These are phyloP conservation scores for Synanceia verrucosa DNA, from an alignment of 2,797 vertebrate species.

Conservation along the genomic window DNA sequence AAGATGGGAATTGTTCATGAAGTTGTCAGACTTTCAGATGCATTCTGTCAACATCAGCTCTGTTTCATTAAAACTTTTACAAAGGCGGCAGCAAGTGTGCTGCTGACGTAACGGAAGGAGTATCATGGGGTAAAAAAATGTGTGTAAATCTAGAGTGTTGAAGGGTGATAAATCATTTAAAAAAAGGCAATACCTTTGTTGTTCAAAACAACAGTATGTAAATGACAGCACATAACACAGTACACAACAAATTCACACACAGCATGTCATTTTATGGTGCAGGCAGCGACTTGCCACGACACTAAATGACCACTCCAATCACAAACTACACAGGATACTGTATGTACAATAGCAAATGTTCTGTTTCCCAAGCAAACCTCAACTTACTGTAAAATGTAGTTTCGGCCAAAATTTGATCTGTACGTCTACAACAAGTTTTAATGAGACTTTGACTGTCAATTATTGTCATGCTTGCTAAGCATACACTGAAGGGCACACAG, in stretches of 20 bases:
- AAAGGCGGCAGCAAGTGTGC: neutral
- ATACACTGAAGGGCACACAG: no score
- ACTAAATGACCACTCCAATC: neutral
- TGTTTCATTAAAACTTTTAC: conserved; percentile 8
- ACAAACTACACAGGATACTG: neutral
- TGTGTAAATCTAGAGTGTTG: neutral
- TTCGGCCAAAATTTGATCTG: neutral
- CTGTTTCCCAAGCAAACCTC: neutral
- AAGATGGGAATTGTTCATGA: conserved; percentile 1
- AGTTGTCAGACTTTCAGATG: conserved; percentile 2
- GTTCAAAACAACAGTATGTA: neutral
- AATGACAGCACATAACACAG: neutral
- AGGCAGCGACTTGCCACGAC: neutral
- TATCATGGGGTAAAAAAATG: neutral
- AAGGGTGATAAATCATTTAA: neutral
- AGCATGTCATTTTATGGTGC: neutral
- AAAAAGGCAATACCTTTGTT: neutral
- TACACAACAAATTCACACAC: neutral
- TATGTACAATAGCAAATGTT: neutral
- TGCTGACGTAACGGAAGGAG: conserved; percentile 3
- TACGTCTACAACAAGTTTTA: neutral
- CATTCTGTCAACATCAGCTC: conserved; percentile 22
- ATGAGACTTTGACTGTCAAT: neutral
- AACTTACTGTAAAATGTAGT: no score
- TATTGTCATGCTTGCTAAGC: neutral